Base-by-base conservation (phyloP, 2,888 invertebrate species). In the Nephrotoma appendiculata region DNA sequence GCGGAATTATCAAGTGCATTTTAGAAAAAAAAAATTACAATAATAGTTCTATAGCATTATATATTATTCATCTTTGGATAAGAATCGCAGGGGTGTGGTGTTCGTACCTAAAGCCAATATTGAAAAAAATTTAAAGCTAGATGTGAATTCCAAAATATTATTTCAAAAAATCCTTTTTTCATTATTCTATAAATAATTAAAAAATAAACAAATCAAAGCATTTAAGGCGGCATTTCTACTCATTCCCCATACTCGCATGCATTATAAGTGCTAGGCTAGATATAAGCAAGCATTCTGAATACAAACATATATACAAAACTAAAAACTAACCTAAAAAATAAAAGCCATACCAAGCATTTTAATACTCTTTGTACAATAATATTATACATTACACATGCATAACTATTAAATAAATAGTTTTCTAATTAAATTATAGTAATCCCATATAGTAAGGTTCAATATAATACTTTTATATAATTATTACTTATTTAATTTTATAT, bases 361-460 rank as follows among this genome's bases (percentile, higher is more conserved):
- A 52, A 31, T 57, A 15, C 31, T 3, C 31, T 57, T 57, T 57
- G 12, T 71, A 31, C 31, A 88, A 88, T 85, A 88, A 88, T 88
- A 87, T 88, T 87, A 89, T 88, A 89, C 88, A 88, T 45, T 87
- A 86, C 88, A 86, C 88, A 86, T 87, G 87, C 88, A 88, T 88
- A 88, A 89, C 4, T 85, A 44, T 5, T 31, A 45, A 86, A 86
- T 45, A 86, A 41, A 86, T 86, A 85, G 44, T 41, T 86, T 31
- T 89, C 89, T 89, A 71, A 71, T 89, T 88, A 88, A 89, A 89
- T 88, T 90, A 90, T 89, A 90, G 90, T 91, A 90, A 91, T 91
- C 91, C 92, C 92, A 92, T 91, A 92, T 92, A 92, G 92, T 92
- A 92, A 92, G 92, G 92, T 91, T 87, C 88, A 87, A 87, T 87